Evolutionary conservation across 2,888 invertebrate genomes (phyloP).

Genomic region (Protonemura montana): DNA sequence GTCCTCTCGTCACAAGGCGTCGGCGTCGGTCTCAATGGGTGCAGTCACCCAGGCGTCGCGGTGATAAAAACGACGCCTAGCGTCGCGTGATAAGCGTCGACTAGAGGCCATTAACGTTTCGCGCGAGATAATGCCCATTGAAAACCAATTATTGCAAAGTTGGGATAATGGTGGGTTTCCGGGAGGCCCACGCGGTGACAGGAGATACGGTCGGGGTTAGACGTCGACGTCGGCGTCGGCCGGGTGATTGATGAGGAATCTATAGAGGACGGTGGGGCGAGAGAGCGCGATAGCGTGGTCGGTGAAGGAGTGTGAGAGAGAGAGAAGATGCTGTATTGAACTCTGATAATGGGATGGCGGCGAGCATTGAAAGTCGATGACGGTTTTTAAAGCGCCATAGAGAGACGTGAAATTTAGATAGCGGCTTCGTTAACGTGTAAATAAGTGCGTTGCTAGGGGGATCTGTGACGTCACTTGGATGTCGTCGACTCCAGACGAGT

Average conservation of each 20-base stretch:
- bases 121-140: constrained; percentile 48
- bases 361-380: neutral
- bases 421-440: too few species aligned
- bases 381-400: neutral
- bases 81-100: constrained; percentile 1
- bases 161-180: constrained; percentile 41
- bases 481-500: too few species aligned
- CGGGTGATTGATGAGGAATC: constrained; percentile 50
- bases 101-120: constrained; percentile 25
- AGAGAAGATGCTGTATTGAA: neutral
- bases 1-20: neutral
- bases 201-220: neutral
- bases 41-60: constrained; percentile 20
- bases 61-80: constrained; percentile 31
- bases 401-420: neutral
- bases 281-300: constrained; percentile 29
- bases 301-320: neutral
- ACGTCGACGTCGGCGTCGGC: constrained; percentile 20
- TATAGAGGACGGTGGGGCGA: constrained; percentile 40
- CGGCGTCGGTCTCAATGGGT: constrained; percentile 22
- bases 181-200: constrained; percentile 10
- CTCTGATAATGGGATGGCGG: neutral
- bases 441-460: too few species aligned
- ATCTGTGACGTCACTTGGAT: too few species aligned
- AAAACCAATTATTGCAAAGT: constrained; percentile 50